Evolutionary conservation across 2,888 invertebrate species (phyloP), one percentile per base, ranked within the genome.

Genomic region (Cosmorhoe ocellata): DNA sequence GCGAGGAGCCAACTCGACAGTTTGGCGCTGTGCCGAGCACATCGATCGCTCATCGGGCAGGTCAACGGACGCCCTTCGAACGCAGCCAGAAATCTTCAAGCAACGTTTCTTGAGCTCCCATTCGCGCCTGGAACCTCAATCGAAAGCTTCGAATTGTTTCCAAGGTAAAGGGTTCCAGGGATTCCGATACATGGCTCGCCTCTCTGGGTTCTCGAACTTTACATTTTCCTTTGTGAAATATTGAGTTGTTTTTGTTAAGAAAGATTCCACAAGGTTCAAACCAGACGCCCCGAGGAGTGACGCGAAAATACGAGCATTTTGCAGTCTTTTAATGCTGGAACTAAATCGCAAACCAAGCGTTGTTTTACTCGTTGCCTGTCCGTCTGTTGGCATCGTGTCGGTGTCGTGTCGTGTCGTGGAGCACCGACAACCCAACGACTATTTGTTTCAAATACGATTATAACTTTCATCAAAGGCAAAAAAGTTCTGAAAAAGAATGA

Each of bases 31-130:
- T 7, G 71, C 76, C 76, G 71, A 56, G 60, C 69, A 58, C 75
- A 77, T 78, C 77, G 78, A 78, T 79, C 74, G 78, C 55, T 66
- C 61, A 67, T 63, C 59, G 62, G 59, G 58, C 62, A 56, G 77
- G 76, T 75, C 76, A 74, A 71, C 61, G 75, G 45, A 65, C 74
- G 69, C 51, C 68, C 66, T 67, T 65, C 66, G 48, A 47, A 51
- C 46, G 48, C 31, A 46, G 43, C 57, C 66, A 50, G 68, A 43
- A 54, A 65, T 70, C 34, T 39, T 27, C 30, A 18, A 9, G 11
- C 31, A 32, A 11, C 22, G 36, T 36, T 22, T 37, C 43, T 30
- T 26, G 33, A 33, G 26, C 27, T 22, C 28, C 10, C 2, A 12
- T 27, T 34, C 10, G 22, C 34, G 18, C 10, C 13, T 26, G 11